Base-by-base conservation (phyloP, 1,140 invertebrate species). In the Neoseiulus cucumeris region DNA sequence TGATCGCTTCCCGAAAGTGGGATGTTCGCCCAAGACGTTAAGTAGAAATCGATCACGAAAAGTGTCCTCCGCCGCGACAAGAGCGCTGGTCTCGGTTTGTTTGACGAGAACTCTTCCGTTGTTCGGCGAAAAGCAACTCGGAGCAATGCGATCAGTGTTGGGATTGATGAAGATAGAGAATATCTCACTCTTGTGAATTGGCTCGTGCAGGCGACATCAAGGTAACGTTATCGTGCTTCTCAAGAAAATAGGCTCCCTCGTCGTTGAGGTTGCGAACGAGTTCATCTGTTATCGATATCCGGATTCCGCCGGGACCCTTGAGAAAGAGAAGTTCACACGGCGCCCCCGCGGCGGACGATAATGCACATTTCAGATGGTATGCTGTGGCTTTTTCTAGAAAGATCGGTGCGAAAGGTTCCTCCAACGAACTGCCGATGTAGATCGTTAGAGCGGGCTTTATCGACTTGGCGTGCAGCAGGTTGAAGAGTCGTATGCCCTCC, bases 401-500 rank as follows among this genome's bases (percentile, higher is more conserved):
- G 1, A 71, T 17, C 7, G 70, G 67, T 20, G 42, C n/a, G 51
- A 70, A 70, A 25, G 68, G 18, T 6, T 70, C 70, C n/a, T 68
- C 66, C 20, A 25, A 14, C 20, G 51, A 47, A 28, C 51, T 42
- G 44, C 69, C 65, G n/a, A 70, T 29, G 47, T 70, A 70, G 7
- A 70, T 45, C 1, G 69, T 69, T 6, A 70, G 39, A 22, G 64
- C 64, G 2, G 70, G 69, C 44, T 66, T 64, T 7, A 70, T 66
- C 6, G 30, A 41, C 76, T 76, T 79, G 44, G 75, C 75, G 71
- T 92, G 88, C 45, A 96, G 76, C 45, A 87, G 85, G 77, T 95
- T 95, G 75, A 84, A 91, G 42, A 96, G 80, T 70, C 91, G 80
- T 65, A 96, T 92, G n/a, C 81, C 81, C 75, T 95, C 90, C 64